Evolutionary conservation across 2,113 vertebrate species (phyloP), one percentile per base, ranked within the genome.

Genomic region (Syrrhaptes paradoxus): DNA sequence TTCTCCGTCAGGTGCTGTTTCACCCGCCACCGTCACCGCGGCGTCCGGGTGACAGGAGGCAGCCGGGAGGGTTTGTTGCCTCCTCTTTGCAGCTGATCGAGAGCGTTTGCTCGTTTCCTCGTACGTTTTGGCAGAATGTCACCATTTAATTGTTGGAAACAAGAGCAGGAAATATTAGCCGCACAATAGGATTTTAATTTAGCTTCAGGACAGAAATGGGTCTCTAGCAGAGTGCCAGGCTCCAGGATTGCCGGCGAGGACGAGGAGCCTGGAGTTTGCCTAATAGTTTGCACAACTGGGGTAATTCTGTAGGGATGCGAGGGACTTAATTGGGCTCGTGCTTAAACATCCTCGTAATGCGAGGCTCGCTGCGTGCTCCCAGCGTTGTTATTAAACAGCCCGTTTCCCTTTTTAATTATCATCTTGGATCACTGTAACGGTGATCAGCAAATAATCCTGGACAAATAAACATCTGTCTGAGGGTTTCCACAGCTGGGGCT

Each of bases 381-480:
- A 91, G 89, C 91, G 2, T 87, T 91, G 11, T 93, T 96, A 97
- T 97, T 97, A 93, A 97, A 79, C 97, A 97, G 95, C 92, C 97
- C 97, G 96, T 97, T 97, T 86, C 96, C 43, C 93, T 93, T 97
- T 96, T 96, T 97, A 97, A 97, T 92, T 95, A 96, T 90, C 96
- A 57, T 71, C 87, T 65, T 28, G 93, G 88, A 93, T 95, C 91
- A 14, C 87, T 48, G 17, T 62, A 86, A 41, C 94, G 59, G 57
- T 0, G 45, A 93, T 86, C 97, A 89, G 93, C 91, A 65, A 96
- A 93, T 73, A 95, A 85, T 62, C 75, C 86, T 20, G 88, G 94
- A 38, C 95, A 91, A 97, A 94, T 72, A 81, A 96, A 94, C 93
- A 55, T 77, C 94, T 86, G 95, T 87, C 92, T 61, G 4, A 3